These are phyloP conservation scores for Epizoanthus scotinus DNA, from an alignment of 92 coral and sea anemone genomes.

Conservation along the genomic window DNA sequence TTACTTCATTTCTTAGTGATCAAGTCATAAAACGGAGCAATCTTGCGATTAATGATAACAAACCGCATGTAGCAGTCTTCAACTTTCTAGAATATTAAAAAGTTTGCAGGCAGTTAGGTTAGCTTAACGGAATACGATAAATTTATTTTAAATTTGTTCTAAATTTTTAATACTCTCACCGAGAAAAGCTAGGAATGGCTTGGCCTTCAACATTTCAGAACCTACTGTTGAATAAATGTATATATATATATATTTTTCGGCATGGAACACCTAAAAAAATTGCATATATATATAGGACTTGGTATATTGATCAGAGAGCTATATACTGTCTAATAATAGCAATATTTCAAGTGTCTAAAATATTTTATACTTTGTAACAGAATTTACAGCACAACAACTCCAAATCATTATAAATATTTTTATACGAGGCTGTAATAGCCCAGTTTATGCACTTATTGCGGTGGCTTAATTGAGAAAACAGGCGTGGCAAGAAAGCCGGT, in stretches of 20 bases:
- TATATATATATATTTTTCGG: background rate
- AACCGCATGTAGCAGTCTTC: background rate
- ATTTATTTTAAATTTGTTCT: background rate
- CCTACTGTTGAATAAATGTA: conserved; percentile 10
- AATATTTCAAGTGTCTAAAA: conserved; percentile 19
- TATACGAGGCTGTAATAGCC: conserved; percentile 14
- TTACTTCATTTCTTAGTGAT: background rate
- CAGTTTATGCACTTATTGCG: background rate
- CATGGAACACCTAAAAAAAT: conserved; percentile 6
- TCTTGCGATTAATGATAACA: background rate
- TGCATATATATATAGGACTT: background rate
- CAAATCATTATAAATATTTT: conserved; percentile 34
- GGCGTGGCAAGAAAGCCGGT: background rate
- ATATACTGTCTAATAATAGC: conserved; percentile 16
- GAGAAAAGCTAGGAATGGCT: conserved; percentile 14
- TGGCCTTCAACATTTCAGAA: conserved; percentile 29
- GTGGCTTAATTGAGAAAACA: conserved; percentile 7
- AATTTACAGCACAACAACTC: conserved; percentile 14
- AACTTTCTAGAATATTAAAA: background rate
- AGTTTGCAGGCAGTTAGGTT: background rate
- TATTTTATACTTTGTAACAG: background rate
- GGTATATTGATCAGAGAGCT: conserved; percentile 1
- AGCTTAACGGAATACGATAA: background rate
- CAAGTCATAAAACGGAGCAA: background rate
- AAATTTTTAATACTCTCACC: conserved; percentile 14